A percentile compares a stretch with the other conserved stretches of the same genome.
These are phyloP conservation scores for Metaphire vulgaris DNA, from an alignment of 1,140 invertebrate genomes.

Conservation along the genomic window DNA sequence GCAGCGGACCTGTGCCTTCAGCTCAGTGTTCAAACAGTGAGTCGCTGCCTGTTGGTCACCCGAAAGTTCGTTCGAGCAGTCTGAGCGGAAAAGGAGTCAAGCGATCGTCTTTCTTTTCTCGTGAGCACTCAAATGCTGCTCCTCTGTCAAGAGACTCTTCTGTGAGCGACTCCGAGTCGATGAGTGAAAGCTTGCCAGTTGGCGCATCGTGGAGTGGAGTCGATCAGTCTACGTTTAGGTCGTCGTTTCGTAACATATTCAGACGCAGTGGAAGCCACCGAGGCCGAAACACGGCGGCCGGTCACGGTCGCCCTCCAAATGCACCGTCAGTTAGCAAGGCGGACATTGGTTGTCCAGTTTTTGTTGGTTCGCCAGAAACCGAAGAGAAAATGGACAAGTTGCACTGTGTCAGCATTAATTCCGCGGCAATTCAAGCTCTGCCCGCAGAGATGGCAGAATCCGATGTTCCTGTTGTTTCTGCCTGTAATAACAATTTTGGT, in stretches of 20 bases:
- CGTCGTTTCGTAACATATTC: neutral
- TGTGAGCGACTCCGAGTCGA: neutral
- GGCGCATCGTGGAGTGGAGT: neutral
- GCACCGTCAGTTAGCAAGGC: neutral
- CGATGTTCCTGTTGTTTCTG: too few species aligned
- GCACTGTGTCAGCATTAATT: constrained; percentile 71
- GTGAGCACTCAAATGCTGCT: neutral
- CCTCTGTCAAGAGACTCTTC: neutral
- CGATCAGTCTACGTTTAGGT: neutral
- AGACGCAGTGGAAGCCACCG: neutral
- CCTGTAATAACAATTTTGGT: too few species aligned
- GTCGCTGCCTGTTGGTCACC: too few species aligned
- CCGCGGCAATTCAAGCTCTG: too few species aligned
- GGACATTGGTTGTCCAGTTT: constrained; percentile 42
- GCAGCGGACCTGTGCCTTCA: neutral
- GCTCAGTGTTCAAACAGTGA: too few species aligned
- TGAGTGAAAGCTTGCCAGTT: neutral
- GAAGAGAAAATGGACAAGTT: constrained; percentile 67
- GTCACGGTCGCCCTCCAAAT: neutral
- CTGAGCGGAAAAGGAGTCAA: neutral
- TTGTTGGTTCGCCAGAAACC: constrained; percentile 66
- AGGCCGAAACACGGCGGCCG: neutral
- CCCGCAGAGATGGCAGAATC: too few species aligned
- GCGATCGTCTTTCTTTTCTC: neutral
- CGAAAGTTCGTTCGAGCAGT: neutral